phyloP scores from a whole-genome alignment of 2,888 invertebrate genomes.

The Drosophila longiperda region DNA sequence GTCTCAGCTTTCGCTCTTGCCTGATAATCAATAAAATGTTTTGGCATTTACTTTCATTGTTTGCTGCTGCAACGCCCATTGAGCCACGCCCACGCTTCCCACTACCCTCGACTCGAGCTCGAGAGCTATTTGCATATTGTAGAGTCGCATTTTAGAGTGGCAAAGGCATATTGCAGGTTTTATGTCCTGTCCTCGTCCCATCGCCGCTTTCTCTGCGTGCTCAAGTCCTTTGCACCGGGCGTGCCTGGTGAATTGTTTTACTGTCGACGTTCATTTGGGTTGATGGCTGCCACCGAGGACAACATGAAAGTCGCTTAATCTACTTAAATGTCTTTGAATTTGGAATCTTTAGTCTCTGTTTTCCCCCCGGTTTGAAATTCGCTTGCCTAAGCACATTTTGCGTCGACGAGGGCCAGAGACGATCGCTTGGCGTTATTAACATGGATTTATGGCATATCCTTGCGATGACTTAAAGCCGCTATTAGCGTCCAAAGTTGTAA shows the following conservation, averaged over 20 bases:
- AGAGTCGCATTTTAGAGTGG: conserved; percentile 53
- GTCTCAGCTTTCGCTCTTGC: conserved; percentile 48
- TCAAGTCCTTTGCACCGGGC: conserved; percentile 76
- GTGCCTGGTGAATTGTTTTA: conserved; percentile 77
- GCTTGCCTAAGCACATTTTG: conserved; percentile 52
- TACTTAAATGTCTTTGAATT: conserved; percentile 80
- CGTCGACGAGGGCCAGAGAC: conserved; percentile 19
- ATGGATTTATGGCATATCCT: conserved; percentile 77
- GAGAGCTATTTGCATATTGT: conserved; percentile 73
- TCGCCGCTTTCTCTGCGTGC: conserved; percentile 43
- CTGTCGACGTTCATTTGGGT: conserved; percentile 80
- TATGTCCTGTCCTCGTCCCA: conserved; percentile 50
- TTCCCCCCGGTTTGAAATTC: conserved; percentile 19
- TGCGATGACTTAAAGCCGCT: conserved; percentile 68
- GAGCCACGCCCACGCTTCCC: conserved; percentile 59
- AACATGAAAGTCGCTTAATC: conserved; percentile 79
- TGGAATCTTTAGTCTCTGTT: conserved; percentile 26
- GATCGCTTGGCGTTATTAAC: conserved; percentile 67
- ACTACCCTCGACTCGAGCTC: conserved; percentile 41
- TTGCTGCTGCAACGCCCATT: conserved; percentile 74
- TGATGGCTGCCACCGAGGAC: conserved; percentile 58
- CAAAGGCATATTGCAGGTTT: conserved; percentile 67
- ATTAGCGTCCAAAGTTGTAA: conserved; percentile 73
- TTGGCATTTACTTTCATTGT: conserved; percentile 82
- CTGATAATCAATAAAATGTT: conserved; percentile 81